Base-by-base conservation (phyloP, 2,888 invertebrate species). In the Drosophila barbarae region DNA sequence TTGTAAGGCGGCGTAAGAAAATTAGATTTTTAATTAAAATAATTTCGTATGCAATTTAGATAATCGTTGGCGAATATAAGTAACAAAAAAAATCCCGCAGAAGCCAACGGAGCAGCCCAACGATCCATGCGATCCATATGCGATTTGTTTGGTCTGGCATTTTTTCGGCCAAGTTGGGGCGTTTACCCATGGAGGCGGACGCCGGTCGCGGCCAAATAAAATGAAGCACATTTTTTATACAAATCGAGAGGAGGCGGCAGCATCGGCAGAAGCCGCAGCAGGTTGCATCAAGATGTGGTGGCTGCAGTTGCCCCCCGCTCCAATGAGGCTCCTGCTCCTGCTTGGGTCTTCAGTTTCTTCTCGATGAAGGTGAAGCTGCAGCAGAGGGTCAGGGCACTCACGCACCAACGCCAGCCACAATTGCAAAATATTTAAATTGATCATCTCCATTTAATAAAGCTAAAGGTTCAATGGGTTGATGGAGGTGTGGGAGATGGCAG, bases 41-140 rank as follows among this genome's bases (percentile, higher is more conserved):
- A 89, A 89, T 89, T 89, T 89, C 83, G 84, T 88, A 89, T 89
- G 89, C 89, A 89, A 89, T 89, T 89, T 89, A 89, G 88, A 89
- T 89, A 89, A 89, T 89, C 89, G 89, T 85, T 87, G 81, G 83
- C 79, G 63, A 74, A 76, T 49, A 42, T 15, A 39, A 32, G 39
- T 39, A 42, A n/a, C 4, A 42, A 2, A 26, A 42, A 39, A 46
- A 69, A 51, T 28, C 42, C 21, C 38, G 36, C 53, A 64, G 66
- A 50, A 41, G 53, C 38, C 61, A 36, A 8, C 23, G 30, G 13
- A 26, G 36, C 26, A 39, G 51, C 26, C 58, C 50, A 53, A 35
- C 56, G 42, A 58, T 66, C 55, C 53, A 64, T 47, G 51, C 78
- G 86, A 76, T 85, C 79, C 82, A 84, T 84, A 81, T 86, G 86